Evolutionary conservation across 1,140 invertebrate species (phyloP).

Genomic region (Ruditapes philippinarum): DNA sequence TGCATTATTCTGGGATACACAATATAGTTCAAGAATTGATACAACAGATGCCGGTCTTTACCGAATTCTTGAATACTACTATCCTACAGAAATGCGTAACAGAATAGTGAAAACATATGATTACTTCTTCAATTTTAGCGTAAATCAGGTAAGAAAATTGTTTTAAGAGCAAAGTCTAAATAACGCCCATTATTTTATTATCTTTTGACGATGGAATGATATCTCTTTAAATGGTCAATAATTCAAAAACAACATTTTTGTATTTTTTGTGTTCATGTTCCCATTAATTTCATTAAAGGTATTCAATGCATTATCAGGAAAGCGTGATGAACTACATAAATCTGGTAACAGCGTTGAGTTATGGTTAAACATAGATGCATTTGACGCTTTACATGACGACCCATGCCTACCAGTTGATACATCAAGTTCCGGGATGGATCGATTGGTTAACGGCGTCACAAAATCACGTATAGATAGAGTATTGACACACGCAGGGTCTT

Average conservation of each 20-base stretch:
- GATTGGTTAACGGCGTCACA: conserved; percentile 70
- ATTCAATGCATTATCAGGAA: conserved; percentile 62
- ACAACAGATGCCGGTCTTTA: not conserved
- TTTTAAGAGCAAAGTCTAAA: too few species aligned
- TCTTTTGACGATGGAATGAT: too few species aligned
- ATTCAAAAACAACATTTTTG: too few species aligned
- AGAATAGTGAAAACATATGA: conserved; percentile 34
- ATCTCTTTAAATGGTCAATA: too few species aligned
- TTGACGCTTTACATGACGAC: conserved; percentile 75
- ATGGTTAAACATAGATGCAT: conserved; percentile 80
- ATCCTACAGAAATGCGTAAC: conserved; percentile 6
- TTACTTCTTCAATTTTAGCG: conserved; percentile 47
- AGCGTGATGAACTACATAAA: conserved; percentile 32
- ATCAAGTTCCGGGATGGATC: conserved; percentile 66
- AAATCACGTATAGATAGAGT: conserved; percentile 76
- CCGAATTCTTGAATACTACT: conserved; percentile 12
- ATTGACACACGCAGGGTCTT: conserved; percentile 71
- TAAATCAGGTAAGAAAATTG: conserved; percentile 51
- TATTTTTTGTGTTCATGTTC: too few species aligned
- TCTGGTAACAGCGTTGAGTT: conserved; percentile 67
- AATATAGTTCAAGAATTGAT: not conserved
- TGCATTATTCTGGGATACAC: conserved; percentile 53
- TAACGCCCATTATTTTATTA: too few species aligned
- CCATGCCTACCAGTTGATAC: conserved; percentile 74
- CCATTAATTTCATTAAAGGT: conserved; percentile 70